These are phyloP conservation scores for Drosophila pruinosa DNA, from an alignment of 1,140 invertebrate species.

Conservation along the genomic window DNA sequence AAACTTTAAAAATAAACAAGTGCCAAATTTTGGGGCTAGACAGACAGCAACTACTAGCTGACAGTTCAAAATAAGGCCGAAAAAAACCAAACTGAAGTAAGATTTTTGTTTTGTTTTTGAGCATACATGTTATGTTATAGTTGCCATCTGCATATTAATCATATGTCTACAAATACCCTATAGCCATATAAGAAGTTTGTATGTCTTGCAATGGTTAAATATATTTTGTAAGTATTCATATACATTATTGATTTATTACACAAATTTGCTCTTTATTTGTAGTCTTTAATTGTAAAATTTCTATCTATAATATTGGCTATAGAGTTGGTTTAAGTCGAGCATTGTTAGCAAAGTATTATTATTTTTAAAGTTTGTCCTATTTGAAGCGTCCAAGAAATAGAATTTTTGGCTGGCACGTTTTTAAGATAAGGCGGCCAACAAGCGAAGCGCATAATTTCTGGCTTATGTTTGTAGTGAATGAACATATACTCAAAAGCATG, in stretches of 20 bases:
- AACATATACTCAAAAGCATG: constrained; percentile 57
- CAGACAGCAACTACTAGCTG: constrained; percentile 13
- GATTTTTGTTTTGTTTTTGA: constrained; percentile 37
- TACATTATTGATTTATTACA: no score
- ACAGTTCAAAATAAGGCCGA: constrained; percentile 50
- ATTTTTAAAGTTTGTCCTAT: constrained; percentile 50
- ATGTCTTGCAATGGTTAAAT: no score
- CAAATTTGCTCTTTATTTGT: no score
- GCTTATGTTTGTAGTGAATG: constrained; percentile 60
- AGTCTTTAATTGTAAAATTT: constrained; percentile 9
- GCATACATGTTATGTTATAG: constrained; percentile 13
- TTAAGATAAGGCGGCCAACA: constrained; percentile 58
- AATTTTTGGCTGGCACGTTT: constrained; percentile 56
- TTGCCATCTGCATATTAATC: constrained; percentile 29
- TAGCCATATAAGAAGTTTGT: no score
- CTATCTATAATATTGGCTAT: no score
- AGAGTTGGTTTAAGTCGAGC: neutral
- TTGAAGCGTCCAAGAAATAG: constrained; percentile 44
- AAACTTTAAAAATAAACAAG: constrained; percentile 68
- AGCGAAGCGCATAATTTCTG: constrained; percentile 32
- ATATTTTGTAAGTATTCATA: no score
- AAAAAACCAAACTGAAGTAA: constrained; percentile 26
- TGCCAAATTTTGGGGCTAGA: constrained; percentile 55
- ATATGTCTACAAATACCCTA: constrained; percentile 21
- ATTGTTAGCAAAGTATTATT: neutral